phyloP scores from a whole-genome alignment of 2,888 invertebrate genomes.

The Dryococelus australis region DNA sequence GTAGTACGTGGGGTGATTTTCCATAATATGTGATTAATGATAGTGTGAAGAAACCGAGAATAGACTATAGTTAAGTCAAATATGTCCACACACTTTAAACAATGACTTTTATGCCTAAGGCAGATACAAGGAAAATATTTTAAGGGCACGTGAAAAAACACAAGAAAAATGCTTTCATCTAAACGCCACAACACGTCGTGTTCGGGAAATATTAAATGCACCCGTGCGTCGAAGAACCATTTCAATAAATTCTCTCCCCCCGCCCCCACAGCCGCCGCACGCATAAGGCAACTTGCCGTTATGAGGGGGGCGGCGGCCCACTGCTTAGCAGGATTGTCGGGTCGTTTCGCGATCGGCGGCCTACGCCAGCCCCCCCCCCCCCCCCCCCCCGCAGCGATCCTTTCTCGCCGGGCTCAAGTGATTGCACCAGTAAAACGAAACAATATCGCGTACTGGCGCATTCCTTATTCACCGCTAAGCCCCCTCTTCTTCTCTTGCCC shows the following conservation, averaged over 20 bases:
- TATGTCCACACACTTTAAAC: too few relatives aligned
- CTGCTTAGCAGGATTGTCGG: neutral
- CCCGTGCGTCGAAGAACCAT: neutral
- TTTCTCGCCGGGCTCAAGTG: neutral
- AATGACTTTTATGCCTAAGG: too few relatives aligned
- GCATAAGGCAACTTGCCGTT: neutral
- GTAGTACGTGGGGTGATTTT: too few relatives aligned
- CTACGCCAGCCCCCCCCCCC: neutral
- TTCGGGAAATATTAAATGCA: too few relatives aligned
- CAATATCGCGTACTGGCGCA: neutral
- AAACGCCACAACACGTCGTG: too few relatives aligned
- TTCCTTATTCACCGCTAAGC: neutral
- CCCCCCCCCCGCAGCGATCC: too few relatives aligned
- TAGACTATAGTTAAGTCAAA: too few relatives aligned
- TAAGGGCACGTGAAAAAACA: too few relatives aligned
- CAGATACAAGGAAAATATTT: too few relatives aligned
- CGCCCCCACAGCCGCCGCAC: neutral
- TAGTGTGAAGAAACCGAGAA: too few relatives aligned
- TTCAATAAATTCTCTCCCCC: neutral
- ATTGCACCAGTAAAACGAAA: neutral
- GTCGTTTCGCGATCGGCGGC: neutral
- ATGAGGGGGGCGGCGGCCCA: neutral
- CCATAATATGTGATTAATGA: too few relatives aligned
- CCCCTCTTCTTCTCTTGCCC: neutral
- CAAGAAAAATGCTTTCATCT: too few relatives aligned